Percentiles rank a stretch among this genome's conserved stretches.
These are phyloP conservation scores for Drosophila mauritiana DNA, from an alignment of 1,140 invertebrate species.

Conservation along the genomic window DNA sequence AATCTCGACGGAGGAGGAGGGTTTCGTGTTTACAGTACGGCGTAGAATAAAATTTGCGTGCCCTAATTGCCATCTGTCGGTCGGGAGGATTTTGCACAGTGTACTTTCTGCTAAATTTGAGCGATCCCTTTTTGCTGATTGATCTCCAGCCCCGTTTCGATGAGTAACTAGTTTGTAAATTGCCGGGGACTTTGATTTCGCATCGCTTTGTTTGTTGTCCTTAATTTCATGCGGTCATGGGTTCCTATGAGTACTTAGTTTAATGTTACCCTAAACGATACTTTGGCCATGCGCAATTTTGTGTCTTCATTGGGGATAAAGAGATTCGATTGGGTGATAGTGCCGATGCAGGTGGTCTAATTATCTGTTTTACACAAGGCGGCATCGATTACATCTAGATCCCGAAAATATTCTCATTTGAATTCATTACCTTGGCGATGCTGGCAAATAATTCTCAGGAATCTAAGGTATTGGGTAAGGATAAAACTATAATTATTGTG, in stretches of 20 bases:
- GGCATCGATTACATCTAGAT: neutral
- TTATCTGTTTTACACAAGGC: conserved; percentile 17
- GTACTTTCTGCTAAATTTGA: conserved; percentile 70
- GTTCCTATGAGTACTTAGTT: conserved; percentile 33
- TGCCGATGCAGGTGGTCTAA: conserved; percentile 57
- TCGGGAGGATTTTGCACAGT: conserved; percentile 39
- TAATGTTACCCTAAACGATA: conserved; percentile 62
- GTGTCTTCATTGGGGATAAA: conserved; percentile 44
- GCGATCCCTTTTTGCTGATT: conserved; percentile 44
- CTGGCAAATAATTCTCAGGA: neutral
- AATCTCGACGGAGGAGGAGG: conserved; percentile 28
- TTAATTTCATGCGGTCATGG: conserved; percentile 70
- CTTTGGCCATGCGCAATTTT: conserved; percentile 45
- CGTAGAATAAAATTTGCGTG: conserved; percentile 62
- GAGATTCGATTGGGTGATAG: conserved; percentile 42
- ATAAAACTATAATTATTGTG: neutral
- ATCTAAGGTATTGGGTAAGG: neutral
- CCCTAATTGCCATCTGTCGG: conserved; percentile 64
- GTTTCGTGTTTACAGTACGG: conserved; percentile 62
- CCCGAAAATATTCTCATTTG: neutral
- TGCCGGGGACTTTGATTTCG: conserved; percentile 40
- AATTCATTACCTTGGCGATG: neutral
- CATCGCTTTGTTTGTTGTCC: conserved; percentile 39
- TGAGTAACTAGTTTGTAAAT: conserved; percentile 50
- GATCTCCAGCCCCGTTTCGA: conserved; percentile 48